Evolutionary conservation across 2,888 invertebrate species (phyloP), one percentile per base, ranked within the genome.

Genomic region (Drosophila leonis): DNA sequence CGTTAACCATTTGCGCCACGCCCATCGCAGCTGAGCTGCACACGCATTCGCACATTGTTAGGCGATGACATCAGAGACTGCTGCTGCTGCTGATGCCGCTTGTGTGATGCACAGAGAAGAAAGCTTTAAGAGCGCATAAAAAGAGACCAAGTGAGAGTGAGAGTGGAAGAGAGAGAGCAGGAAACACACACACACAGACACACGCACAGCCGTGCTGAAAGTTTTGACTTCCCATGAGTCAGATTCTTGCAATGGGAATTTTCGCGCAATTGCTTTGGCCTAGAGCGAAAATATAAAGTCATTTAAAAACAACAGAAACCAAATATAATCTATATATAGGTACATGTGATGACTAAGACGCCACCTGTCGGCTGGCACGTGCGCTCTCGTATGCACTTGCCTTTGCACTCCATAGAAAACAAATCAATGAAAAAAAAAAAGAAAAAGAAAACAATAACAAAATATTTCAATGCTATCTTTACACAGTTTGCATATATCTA

Each of bases 31-130:
- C 41, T 54, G 15, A 69, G 63, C 65, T 70, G 70, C 75, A 79
- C 63, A 75, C 79, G 78, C 88, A 80, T 74, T 68, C 61, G 71
- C 59, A 66, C 83, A 88, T 83, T 80, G 59, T 59, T 83, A 46
- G 81, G 65, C 81, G 86, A 88, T 83, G 83, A 83, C 83, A 83
- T 83, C 83, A 83, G 83, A 42, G 49, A 37, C n/a, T 20, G 46
- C 48, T 41, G 48, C 48, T 35, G 62, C 52, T 41, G 48, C 48
- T 37, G 62, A 51, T 68, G 75, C 63, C 72, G 80, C 33, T 39
- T 29, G 9, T 3, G n/a, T 15, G 56, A 72, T 82, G 85, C 86
- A 79, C 69, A 75, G 61, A 63, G 59, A 59, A 9, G 29, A 27
- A 46, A 39, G 24, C n/a, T 12, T 8, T 0, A 44, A 41, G 18